Evolutionary conservation across 2,888 invertebrate species (phyloP), one percentile per base, ranked within the genome.

Genomic region (Oegoconia quadripuncta): DNA sequence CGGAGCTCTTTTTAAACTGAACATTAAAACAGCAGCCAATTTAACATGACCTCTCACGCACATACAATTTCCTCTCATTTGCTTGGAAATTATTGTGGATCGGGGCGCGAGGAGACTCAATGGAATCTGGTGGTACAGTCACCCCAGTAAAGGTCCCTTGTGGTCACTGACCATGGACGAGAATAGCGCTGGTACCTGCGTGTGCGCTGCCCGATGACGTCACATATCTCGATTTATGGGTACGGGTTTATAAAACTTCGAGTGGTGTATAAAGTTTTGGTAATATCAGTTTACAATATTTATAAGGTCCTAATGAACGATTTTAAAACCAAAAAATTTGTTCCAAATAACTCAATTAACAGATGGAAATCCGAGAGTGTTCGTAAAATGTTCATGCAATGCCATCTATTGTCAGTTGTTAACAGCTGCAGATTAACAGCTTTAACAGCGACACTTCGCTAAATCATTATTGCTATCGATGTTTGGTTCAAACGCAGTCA

Each of bases 141-240:
- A 86, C 82, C 84, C 77, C 80, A 71, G 79, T 59, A 76, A 79
- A 82, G 83, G 86, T 82, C 74, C 70, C 60, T 64, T 65, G 66
- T 83, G 86, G 84, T 86, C 86, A 83, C 60, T 84, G 86, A 84
- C 86, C 84, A 84, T 71, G 64, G 73, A 69, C 74, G 67, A 79
- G 82, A 82, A 82, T 84, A 83, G 75, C 69, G 64, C 66, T 64
- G 64, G 72, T 79, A 74, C 78, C 77, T 81, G 77, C 64, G 66
- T 65, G 57, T 49, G 66, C 67, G 65, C 66, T 64, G 63, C 52
- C 59, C n/a, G n/a, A 50, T 81, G 81, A 81, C 83, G 83, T 82
- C 79, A 81, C 54, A 44, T 41, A 9, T 54, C 52, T 57, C 57
- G 58, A 64, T 60, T 60, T 68, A 61, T 67, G 50, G 50, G 55